Conservation (phyloP, 2,113 vertebrate species). For the Toxotes chatareus region DNA sequence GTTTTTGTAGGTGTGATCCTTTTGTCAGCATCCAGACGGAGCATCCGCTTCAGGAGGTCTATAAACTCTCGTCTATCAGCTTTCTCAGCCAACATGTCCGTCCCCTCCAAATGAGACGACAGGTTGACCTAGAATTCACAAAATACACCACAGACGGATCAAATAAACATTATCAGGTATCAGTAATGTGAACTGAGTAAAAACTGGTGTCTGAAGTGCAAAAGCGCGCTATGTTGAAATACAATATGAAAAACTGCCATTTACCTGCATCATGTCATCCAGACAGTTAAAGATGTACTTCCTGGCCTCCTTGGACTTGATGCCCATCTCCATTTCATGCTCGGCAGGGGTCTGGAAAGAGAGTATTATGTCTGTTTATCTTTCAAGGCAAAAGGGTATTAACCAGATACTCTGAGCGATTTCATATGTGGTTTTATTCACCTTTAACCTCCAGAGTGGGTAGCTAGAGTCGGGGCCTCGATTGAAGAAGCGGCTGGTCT, state of each 20-base stretch:
- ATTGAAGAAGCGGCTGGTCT: conserved; percentile 98
- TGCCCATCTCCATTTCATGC: conserved; percentile 97
- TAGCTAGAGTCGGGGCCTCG: conserved; percentile 96
- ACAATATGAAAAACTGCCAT: neutral
- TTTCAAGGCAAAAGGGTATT: neutral
- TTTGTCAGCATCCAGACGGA: conserved; percentile 99
- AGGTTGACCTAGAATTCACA: conserved; percentile 91
- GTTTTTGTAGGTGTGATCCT: conserved; percentile 97
- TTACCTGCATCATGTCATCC: conserved; percentile 99
- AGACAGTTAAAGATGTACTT: conserved; percentile 99
- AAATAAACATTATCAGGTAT: neutral
- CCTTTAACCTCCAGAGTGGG: conserved; percentile 98
- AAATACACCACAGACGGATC: neutral
- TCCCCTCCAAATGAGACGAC: conserved; percentile 96
- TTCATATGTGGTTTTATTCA: conserved; percentile 51
- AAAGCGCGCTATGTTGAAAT: neutral
- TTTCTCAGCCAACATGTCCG: conserved; percentile 98
- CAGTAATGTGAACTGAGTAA: neutral
- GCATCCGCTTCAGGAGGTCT: conserved; percentile 97
- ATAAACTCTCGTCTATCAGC: conserved; percentile 97
- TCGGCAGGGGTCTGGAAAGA: conserved; percentile 91
- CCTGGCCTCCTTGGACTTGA: conserved; percentile 98
- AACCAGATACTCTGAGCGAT: neutral
- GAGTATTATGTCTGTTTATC: conserved; percentile 35
- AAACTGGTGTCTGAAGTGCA: neutral